Evolutionary conservation across 2,888 invertebrate species (phyloP).

Genomic region (Hoplodrina ambigua): DNA sequence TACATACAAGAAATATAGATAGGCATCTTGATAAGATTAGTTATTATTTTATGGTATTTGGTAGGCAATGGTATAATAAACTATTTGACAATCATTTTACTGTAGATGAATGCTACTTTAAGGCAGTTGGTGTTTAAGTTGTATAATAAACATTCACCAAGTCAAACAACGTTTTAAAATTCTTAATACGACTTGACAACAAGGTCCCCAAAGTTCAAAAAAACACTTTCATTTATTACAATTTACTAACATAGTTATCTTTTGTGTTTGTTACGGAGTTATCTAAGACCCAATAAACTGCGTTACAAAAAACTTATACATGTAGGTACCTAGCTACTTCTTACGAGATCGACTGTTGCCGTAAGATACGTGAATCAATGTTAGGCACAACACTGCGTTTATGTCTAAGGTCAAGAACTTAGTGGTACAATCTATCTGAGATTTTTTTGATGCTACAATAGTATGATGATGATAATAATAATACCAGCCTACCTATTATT

Average conservation of each 20-base stretch:
- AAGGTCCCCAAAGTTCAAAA: conserved; percentile 7
- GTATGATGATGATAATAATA: too few species aligned
- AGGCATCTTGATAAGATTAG: conserved; percentile 17
- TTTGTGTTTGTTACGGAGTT: not conserved
- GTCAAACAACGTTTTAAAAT: not conserved
- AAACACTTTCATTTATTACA: not conserved
- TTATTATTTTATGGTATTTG: not conserved
- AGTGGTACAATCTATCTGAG: too few species aligned
- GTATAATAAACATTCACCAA: not conserved
- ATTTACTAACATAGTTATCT: not conserved
- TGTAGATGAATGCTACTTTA: too few species aligned
- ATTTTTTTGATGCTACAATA: too few species aligned
- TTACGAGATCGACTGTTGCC: not conserved
- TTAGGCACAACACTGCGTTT: too few species aligned
- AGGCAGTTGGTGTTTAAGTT: not conserved
- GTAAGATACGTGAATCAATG: conserved; percentile 2
- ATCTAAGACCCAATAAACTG: not conserved
- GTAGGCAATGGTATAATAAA: not conserved
- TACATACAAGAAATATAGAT: conserved; percentile 2
- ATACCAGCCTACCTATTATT: too few species aligned
- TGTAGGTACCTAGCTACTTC: not conserved
- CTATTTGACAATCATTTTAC: not conserved
- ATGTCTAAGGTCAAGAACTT: too few species aligned
- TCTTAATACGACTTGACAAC: conserved; percentile 9
- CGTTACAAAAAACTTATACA: not conserved